A percentile compares a stretch with the other conserved stretches of the same genome.
Conservation (phyloP, 2,113 vertebrate genomes). For the Myodes glareolus region DNA sequence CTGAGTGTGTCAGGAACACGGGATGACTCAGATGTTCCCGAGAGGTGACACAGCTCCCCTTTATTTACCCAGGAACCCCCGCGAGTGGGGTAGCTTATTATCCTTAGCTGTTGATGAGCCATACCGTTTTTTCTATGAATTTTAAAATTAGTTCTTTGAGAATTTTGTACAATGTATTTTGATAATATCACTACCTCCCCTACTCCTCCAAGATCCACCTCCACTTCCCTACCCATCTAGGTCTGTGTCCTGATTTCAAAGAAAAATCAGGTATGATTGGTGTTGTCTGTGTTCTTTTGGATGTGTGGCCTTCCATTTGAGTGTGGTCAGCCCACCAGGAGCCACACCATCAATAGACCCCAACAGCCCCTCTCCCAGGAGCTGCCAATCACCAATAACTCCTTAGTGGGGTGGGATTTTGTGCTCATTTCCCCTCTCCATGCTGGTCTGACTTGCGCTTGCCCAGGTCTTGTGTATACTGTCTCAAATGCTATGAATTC, state of each 20-base stretch:
- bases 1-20: background rate
- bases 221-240: background rate
- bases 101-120: background rate
- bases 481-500: background rate
- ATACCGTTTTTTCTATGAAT: background rate
- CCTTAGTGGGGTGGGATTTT: background rate
- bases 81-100: background rate
- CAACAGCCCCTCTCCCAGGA: background rate
- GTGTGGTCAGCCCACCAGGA: background rate
- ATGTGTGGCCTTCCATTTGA: background rate
- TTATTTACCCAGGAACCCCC: background rate
- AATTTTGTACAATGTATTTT: background rate
- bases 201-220: background rate
- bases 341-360: too few relatives aligned
- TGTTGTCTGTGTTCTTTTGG: background rate
- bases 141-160: background rate
- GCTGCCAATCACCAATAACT: background rate
- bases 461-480: background rate
- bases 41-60: background rate
- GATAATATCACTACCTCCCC: background rate
- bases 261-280: background rate
- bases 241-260: background rate
- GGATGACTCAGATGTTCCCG: background rate
- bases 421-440: background rate
- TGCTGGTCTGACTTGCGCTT: background rate